Evolutionary conservation across 2,797 vertebrate genomes (phyloP).

Genomic region (Chloroceryle amazona): DNA sequence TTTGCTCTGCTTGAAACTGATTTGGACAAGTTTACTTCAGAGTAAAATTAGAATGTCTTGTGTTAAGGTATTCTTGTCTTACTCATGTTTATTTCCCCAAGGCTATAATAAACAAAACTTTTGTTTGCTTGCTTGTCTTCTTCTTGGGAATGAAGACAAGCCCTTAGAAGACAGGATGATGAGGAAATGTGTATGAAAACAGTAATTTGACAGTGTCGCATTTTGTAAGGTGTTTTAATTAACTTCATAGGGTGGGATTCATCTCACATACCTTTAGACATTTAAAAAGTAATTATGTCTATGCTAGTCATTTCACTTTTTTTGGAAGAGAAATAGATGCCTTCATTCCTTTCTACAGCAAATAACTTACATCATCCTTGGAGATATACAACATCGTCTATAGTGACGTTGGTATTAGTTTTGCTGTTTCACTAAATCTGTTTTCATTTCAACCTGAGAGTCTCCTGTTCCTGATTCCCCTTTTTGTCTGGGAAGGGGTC

Average conservation of each 20-base stretch:
- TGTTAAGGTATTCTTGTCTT: not conserved
- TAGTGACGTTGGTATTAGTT: too few relatives aligned
- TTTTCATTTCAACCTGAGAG: too few relatives aligned
- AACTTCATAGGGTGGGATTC: not conserved
- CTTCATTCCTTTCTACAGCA: not conserved
- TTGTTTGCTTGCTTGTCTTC: not conserved
- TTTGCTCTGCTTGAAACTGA: not conserved
- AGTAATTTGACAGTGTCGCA: not conserved
- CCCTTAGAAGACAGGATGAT: not conserved
- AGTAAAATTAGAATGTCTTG: not conserved
- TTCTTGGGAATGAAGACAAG: not conserved
- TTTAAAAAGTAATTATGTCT: conserved; percentile 18
- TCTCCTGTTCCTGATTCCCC: too few relatives aligned
- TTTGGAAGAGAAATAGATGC: not conserved
- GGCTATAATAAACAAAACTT: not conserved
- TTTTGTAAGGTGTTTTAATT: conserved; percentile 53
- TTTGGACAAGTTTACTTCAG: not conserved
- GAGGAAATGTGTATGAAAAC: conserved; percentile 11
- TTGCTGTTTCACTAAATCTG: too few relatives aligned
- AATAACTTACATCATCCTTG: not conserved
- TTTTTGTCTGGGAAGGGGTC: too few relatives aligned
- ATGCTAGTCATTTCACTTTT: not conserved
- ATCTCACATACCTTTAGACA: not conserved
- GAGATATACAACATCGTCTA: too few relatives aligned
- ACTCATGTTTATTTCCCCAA: not conserved